Evolutionary conservation across 2,888 invertebrate genomes (phyloP).

Genomic region (Drosophila macrospina): DNA sequence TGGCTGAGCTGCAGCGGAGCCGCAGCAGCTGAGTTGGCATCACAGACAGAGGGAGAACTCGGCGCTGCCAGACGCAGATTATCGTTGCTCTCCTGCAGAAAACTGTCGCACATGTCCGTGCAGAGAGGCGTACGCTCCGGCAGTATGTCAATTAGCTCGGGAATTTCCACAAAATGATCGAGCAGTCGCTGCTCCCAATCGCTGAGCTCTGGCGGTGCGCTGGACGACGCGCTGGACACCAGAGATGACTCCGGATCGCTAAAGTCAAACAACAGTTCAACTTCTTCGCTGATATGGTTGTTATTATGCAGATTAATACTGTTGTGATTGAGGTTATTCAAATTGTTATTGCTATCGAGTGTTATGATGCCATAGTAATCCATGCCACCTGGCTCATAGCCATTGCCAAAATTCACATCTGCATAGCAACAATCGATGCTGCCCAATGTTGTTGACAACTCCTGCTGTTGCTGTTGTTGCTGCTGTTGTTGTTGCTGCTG

Average conservation of each 20-base stretch:
- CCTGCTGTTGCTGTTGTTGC: slow-evolving; percentile 4
- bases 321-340: slow-evolving; percentile 23
- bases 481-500: slow-evolving; percentile 7
- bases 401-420: slow-evolving; percentile 50
- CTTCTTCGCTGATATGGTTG: slow-evolving; percentile 23
- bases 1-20: slow-evolving; percentile 77
- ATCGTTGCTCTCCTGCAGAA: slow-evolving; percentile 86
- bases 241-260: slow-evolving; percentile 33
- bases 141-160: slow-evolving; percentile 82
- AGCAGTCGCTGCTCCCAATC: slow-evolving; percentile 84
- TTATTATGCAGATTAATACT: neutral
- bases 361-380: slow-evolving; percentile 74
- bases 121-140: slow-evolving; percentile 87
- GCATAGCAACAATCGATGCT: slow-evolving; percentile 53
- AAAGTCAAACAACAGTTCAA: slow-evolving; percentile 45
- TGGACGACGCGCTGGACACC: slow-evolving; percentile 7
- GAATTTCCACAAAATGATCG: slow-evolving; percentile 84
- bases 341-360: slow-evolving; percentile 56
- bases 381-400: slow-evolving; percentile 39
- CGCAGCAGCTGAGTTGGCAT: neutral
- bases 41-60: slow-evolving; percentile 61
- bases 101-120: slow-evolving; percentile 87
- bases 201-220: slow-evolving; percentile 68
- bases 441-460: neutral
- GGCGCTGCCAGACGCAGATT: slow-evolving; percentile 70